A percentile compares a stretch with the other conserved stretches of the same genome.
These are phyloP conservation scores for Dolichoris vasculosae DNA, from an alignment of 1,140 invertebrate species.

Conservation along the genomic window DNA sequence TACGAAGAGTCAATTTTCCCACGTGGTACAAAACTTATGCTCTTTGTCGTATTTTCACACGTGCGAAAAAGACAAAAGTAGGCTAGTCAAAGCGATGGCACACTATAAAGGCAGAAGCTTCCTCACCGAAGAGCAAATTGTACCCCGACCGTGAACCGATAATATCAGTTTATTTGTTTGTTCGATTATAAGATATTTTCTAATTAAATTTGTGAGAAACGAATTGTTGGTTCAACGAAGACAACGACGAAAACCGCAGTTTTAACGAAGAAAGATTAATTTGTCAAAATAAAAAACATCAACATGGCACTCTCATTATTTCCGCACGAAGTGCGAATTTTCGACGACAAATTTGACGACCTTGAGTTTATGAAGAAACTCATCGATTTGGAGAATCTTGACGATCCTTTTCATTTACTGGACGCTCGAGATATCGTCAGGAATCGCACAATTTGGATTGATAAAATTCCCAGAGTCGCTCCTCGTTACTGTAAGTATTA, in stretches of 20 bases:
- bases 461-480: slow-evolving; percentile 78
- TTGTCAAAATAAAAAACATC: neutral
- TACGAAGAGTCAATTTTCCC: slow-evolving; percentile 29
- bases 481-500: slow-evolving; percentile 78
- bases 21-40: neutral
- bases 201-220: neutral
- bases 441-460: slow-evolving; percentile 79
- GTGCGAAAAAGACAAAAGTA: slow-evolving; percentile 19
- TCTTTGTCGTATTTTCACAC: neutral
- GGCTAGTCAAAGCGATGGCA: neutral
- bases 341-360: slow-evolving; percentile 62
- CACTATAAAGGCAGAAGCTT: slow-evolving; percentile 33
- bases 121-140: slow-evolving; percentile 12
- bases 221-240: neutral
- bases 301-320: slow-evolving; percentile 43
- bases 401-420: slow-evolving; percentile 81
- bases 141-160: slow-evolving; percentile 2
- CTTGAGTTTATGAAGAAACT: slow-evolving; percentile 64
- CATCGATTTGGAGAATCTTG: slow-evolving; percentile 67
- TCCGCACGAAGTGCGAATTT: slow-evolving; percentile 57
- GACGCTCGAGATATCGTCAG: slow-evolving; percentile 79
- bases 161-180: neutral
- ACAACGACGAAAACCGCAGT: neutral
- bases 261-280: neutral
- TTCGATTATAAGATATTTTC: neutral